Evolutionary conservation across 1,140 invertebrate species (phyloP).

Genomic region (Stegodyphus dumicola): DNA sequence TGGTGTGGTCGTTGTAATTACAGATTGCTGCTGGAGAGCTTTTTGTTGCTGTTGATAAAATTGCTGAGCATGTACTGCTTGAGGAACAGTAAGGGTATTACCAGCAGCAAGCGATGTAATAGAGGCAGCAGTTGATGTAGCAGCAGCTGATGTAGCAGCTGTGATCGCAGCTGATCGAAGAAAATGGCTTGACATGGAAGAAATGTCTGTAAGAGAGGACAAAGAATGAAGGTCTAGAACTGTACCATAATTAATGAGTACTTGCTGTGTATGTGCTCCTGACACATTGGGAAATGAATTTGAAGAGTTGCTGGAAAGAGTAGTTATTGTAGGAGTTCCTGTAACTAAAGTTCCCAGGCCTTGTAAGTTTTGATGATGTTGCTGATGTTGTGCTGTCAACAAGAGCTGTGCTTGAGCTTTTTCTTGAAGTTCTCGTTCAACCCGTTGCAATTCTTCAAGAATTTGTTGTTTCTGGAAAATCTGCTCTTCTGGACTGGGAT

Average conservation of each 20-base stretch:
- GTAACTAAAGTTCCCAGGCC: conserved; percentile 46
- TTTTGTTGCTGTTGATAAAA: conserved; percentile 18
- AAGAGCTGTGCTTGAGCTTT: conserved; percentile 72
- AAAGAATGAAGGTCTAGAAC: conserved; percentile 50
- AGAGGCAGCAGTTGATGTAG: conserved; percentile 5
- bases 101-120: conserved; percentile 5
- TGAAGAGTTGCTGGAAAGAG: conserved; percentile 24
- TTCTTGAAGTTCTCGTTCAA: conserved; percentile 79
- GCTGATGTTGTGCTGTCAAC: conserved; percentile 64
- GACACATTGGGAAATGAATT: conserved; percentile 49
- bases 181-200: conserved; percentile 26
- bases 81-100: conserved; percentile 7
- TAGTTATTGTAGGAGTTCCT: conserved; percentile 35
- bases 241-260: conserved; percentile 47
- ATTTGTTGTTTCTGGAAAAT: conserved; percentile 81
- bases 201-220: conserved; percentile 36
- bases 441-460: conserved; percentile 81
- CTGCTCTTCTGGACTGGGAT: conserved; percentile 74
- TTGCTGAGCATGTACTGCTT: conserved; percentile 34
- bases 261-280: conserved; percentile 42
- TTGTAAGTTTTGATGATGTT: conserved; percentile 54
- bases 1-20: conserved; percentile 11
- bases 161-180: no score
- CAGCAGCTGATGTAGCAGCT: no score
- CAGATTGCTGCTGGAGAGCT: background rate